Base-by-base conservation (phyloP, 2,888 invertebrate genomes). In the Drosophila mimetica region DNA sequence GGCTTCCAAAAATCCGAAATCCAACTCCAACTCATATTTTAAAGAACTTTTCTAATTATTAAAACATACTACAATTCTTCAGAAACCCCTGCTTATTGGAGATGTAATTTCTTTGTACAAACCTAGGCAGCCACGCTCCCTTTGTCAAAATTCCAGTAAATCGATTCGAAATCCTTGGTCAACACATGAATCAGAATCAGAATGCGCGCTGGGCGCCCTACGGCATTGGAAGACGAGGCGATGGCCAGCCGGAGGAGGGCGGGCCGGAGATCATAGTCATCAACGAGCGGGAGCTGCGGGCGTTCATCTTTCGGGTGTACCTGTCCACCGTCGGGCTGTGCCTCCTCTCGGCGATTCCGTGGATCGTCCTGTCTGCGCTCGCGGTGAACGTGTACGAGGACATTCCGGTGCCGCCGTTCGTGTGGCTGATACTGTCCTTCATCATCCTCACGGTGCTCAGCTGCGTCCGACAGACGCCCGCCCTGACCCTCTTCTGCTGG, bases 261-360 rank as follows among this genome's bases (percentile, higher is more conserved):
- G 37, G 48, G 1, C 14, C 16, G 1, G 18, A 37, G 4, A 5
- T 36, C 1, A 2, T 65, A n/a, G 16, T 58, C 3, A 44, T 76
- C 14, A 32, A 34, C 20, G 20, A 44, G 2, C 28, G 5, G 0
- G 34, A 34, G 0, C 9, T 67, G 32, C 22, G 14, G 7, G 13
- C 13, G 0, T 77, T 76, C 7, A 30, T 67, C 1, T 22, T 36
- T 1, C 5, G 7, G 2, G 67, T 76, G 2, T 76, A 76, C 18
- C 0, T 46, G 1, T 8, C 4, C n/a, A 47, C 54, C 7, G 0
- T 9, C 2, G 1, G 32, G 2, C 55, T 64, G 11, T 60, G 75
- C 9, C 0, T 46, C 7, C 1, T 36, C 2, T 20, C 74, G 7
- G 36, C 53, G 1, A n/a, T 66, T 9, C n/a, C 42, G 0, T 76